Evolutionary conservation across 2,888 invertebrate genomes (phyloP).

Genomic region (Pinctada fucata): DNA sequence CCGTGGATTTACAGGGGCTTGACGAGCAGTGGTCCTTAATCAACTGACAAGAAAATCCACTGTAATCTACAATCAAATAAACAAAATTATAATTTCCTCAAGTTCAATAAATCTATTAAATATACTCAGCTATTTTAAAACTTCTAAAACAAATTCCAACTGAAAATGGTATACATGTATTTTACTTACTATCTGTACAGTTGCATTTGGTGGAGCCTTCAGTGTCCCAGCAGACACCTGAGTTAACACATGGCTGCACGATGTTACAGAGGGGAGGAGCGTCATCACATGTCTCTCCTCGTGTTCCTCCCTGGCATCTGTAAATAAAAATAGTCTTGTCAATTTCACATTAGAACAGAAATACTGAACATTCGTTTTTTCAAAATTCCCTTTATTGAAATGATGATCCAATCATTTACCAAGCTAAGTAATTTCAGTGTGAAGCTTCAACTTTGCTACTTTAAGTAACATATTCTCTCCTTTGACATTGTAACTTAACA

Average conservation of each 20-base stretch:
- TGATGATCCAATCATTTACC: too few species aligned
- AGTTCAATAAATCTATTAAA: neutral
- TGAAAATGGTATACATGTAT: neutral
- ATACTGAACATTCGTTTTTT: too few species aligned
- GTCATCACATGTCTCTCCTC: slow-evolving; percentile 45
- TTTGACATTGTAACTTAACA: too few species aligned
- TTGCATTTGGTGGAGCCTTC: slow-evolving; percentile 41
- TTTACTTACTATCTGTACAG: slow-evolving; percentile 33
- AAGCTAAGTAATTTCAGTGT: too few species aligned
- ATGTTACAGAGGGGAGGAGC: slow-evolving; percentile 42
- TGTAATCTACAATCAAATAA: slow-evolving; percentile 41
- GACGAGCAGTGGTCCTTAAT: slow-evolving; percentile 45
- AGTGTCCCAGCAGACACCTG: slow-evolving; percentile 24
- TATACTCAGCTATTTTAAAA: neutral
- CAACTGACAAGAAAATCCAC: slow-evolving; percentile 50
- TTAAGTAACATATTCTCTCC: too few species aligned
- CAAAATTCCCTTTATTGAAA: too few species aligned
- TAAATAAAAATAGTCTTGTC: slow-evolving; percentile 3
- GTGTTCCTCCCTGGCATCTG: slow-evolving; percentile 52
- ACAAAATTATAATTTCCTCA: neutral
- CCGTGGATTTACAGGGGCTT: slow-evolving; percentile 43
- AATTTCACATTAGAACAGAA: too few species aligned
- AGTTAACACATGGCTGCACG: slow-evolving; percentile 38
- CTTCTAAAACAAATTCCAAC: neutral
- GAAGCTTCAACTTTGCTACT: too few species aligned